These are phyloP conservation scores for Scolopax rusticola DNA, from an alignment of 2,797 vertebrate genomes.

Conservation along the genomic window DNA sequence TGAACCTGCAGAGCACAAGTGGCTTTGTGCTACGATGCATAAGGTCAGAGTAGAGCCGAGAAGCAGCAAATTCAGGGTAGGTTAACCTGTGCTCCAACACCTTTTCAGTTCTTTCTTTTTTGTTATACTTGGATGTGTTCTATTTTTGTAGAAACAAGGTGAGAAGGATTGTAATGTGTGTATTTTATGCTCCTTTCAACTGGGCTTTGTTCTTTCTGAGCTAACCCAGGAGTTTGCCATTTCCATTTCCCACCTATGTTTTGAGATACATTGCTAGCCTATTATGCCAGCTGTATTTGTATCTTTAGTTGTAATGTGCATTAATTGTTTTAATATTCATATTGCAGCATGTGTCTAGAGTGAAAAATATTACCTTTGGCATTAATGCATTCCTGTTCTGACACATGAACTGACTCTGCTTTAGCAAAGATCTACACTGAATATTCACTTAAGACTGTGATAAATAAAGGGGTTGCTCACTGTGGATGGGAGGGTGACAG, in stretches of 20 bases:
- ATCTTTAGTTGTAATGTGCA: background rate
- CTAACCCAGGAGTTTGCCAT: background rate
- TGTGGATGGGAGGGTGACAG: background rate
- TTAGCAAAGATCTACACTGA: background rate
- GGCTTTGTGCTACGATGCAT: background rate
- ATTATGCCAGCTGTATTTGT: background rate
- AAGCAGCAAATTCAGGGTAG: background rate
- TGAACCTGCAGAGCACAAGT: background rate
- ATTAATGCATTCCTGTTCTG: background rate
- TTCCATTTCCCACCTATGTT: background rate
- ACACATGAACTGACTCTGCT: background rate
- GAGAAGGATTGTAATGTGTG: background rate
- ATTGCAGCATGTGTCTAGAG: background rate
- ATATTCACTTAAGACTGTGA: background rate
- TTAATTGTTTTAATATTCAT: conserved; percentile 12
- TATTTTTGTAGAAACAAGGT: conserved; percentile 34
- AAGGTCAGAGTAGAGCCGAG: background rate
- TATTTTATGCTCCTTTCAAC: background rate
- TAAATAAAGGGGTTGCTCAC: background rate
- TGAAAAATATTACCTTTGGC: background rate
- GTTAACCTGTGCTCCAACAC: background rate
- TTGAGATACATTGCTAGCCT: background rate
- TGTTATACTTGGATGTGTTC: background rate
- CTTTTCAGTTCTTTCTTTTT: background rate
- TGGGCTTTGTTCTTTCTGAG: background rate